phyloP scores from a whole-genome alignment of 2,797 vertebrate genomes.

The Siniperca obscura region DNA sequence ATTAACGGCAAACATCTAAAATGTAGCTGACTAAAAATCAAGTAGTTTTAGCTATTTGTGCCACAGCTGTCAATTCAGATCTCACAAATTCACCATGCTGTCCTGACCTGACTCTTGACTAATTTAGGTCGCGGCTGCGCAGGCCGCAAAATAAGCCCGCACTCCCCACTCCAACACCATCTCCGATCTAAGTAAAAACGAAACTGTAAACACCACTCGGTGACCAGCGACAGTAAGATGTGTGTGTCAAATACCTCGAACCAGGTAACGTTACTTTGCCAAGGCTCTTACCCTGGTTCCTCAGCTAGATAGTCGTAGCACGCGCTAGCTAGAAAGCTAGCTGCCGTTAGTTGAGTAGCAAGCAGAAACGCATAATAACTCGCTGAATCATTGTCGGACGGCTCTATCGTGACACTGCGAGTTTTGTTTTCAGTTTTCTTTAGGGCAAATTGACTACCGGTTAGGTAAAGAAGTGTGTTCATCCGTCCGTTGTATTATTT shows the following conservation, averaged over 20 bases:
- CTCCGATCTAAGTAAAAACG: slow-evolving; percentile 35
- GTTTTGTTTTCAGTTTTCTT: slow-evolving; percentile 69
- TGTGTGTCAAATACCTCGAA: slow-evolving; percentile 47
- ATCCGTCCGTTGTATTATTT: slow-evolving; percentile 49
- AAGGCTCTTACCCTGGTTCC: slow-evolving; percentile 53
- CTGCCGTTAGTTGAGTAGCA: slow-evolving; percentile 66
- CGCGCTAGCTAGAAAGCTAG: slow-evolving; percentile 80
- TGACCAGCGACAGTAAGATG: slow-evolving; percentile 6
- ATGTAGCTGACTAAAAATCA: neutral
- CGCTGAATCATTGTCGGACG: slow-evolving; percentile 88
- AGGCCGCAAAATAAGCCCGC: slow-evolving; percentile 77
- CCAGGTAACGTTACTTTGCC: slow-evolving; percentile 27
- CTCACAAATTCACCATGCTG: slow-evolving; percentile 56
- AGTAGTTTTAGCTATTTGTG: slow-evolving; percentile 4
- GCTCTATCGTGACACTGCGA: slow-evolving; percentile 81
- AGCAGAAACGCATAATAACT: slow-evolving; percentile 83
- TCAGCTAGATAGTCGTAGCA: slow-evolving; percentile 69
- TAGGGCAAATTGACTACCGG: slow-evolving; percentile 45
- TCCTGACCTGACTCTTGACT: slow-evolving; percentile 63
- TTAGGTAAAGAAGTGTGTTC: slow-evolving; percentile 24
- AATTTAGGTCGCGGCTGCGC: slow-evolving; percentile 83
- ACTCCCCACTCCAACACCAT: slow-evolving; percentile 54
- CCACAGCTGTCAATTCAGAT: slow-evolving; percentile 65
- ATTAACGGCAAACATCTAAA: neutral
- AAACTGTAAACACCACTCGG: slow-evolving; percentile 37